Evolutionary conservation across 1,140 invertebrate species (phyloP).

Genomic region (Drosophila bocki): DNA sequence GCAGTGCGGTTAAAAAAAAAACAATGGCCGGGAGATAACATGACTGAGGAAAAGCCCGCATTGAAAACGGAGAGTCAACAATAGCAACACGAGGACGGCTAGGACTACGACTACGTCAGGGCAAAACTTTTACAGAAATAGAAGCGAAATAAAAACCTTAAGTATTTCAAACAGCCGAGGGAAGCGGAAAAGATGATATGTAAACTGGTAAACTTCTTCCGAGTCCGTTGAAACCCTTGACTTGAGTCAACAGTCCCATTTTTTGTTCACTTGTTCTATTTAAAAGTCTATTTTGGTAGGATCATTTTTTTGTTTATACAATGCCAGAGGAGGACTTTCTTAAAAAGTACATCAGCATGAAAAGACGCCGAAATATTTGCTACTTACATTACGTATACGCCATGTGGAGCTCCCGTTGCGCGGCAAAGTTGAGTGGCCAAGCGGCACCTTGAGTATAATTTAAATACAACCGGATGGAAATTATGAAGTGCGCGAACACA

Average conservation of each 20-base stretch:
- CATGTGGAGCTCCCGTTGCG: constrained; percentile 34
- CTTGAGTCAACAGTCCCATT: constrained; percentile 11
- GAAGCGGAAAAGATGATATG: constrained; percentile 48
- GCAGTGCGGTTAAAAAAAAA: constrained; percentile 61
- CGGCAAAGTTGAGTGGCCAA: constrained; percentile 28
- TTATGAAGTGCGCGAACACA: constrained; percentile 66
- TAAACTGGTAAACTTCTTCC: constrained; percentile 31
- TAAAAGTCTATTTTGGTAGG: constrained; percentile 9
- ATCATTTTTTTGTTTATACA: neutral
- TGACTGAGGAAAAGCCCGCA: constrained; percentile 59
- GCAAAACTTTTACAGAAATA: constrained; percentile 65
- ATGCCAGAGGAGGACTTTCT: constrained; percentile 8
- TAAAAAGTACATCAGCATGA: constrained; percentile 29
- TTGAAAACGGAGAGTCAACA: constrained; percentile 39
- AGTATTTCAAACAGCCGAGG: constrained; percentile 54
- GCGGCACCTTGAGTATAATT: constrained; percentile 57
- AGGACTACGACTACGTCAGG: constrained; percentile 36
- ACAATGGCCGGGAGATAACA: constrained; percentile 69
- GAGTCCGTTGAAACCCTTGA: constrained; percentile 5
- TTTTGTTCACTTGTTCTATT: neutral
- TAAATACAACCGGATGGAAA: constrained; percentile 70
- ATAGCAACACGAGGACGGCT: constrained; percentile 36
- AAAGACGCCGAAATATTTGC: constrained; percentile 19
- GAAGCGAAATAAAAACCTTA: constrained; percentile 75
- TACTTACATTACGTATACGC: constrained; percentile 68